Percentiles rank a stretch among this genome's conserved stretches.
These are phyloP conservation scores for Sinhomidia bicolor DNA, from an alignment of 2,888 invertebrate species.

Conservation along the genomic window DNA sequence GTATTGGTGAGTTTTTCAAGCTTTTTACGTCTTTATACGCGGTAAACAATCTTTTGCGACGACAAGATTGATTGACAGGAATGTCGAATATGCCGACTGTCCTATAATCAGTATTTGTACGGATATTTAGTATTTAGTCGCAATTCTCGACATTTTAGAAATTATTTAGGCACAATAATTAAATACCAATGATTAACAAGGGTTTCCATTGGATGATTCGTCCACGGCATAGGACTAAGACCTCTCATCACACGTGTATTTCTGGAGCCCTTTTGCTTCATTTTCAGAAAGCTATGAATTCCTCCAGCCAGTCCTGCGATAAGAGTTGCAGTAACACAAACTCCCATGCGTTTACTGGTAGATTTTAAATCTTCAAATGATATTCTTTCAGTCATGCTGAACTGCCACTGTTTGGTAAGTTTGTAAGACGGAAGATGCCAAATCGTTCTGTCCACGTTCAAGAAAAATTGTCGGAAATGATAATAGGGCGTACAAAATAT, in stretches of 20 bases:
- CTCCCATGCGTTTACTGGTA: conserved; percentile 62
- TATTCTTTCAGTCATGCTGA: conserved; percentile 68
- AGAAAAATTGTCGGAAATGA: conserved; percentile 73
- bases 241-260: conserved; percentile 72
- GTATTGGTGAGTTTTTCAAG: conserved; percentile 70
- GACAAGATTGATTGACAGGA: conserved; percentile 60
- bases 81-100: conserved; percentile 69
- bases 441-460: conserved; percentile 76
- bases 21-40: conserved; percentile 54
- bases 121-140: too few species aligned
- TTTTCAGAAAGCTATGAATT: conserved; percentile 74
- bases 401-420: conserved; percentile 66
- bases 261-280: conserved; percentile 55
- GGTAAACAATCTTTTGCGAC: conserved; percentile 34
- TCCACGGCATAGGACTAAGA: conserved; percentile 75
- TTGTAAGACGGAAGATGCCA: conserved; percentile 76
- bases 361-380: conserved; percentile 71
- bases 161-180: too few species aligned
- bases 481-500: conserved; percentile 65
- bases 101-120: too few species aligned
- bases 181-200: conserved; percentile 74
- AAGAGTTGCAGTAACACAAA: conserved; percentile 74
- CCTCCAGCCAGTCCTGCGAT: conserved; percentile 78
- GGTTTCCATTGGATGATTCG: conserved; percentile 72
- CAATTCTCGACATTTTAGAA: too few species aligned